Evolutionary conservation across 2,888 invertebrate genomes (phyloP), one percentile per base, ranked within the genome.

Genomic region (Apeira syringaria): DNA sequence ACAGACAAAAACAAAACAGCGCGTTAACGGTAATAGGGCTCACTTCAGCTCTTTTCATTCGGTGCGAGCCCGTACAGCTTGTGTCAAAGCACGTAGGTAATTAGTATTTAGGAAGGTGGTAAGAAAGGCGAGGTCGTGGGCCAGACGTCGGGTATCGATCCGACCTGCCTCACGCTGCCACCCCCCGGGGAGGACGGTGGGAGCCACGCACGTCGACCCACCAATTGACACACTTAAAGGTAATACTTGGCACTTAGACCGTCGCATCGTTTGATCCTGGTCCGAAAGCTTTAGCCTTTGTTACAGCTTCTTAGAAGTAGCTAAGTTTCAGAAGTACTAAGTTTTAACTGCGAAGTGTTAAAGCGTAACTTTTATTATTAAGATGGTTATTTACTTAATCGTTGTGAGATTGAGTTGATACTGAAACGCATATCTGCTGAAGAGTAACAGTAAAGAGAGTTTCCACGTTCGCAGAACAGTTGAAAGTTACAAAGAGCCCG

Each of bases 111-210:
- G 89, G 88, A 88, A 89, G 88, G 88, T 88, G 87, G 88, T 87
- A 89, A 88, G 88, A 87, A 88, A 86, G 82, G 86, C 77, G 87
- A 87, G 88, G 87, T 87, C 86, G 87, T 80, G 84, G 86, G 87
- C 91, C 91, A 92, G 92, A 92, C 92, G 92, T 90, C 90, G 91
- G 87, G 90, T 92, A 92, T 92, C 92, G 92, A 92, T 92, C 91
- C 90, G 91, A 91, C 92, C 91, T 86, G 79, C 87, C 88, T 83
- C 87, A 84, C 86, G 76, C 75, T 72, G 64, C 75, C 76, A 64
- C 75, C 75, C 60, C 51, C 59, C 60, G 55, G 55, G 68, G 65
- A 58, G 73, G 67, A 64, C 55, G 73, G 71, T 45, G 76, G 79
- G 80, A 69, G 77, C 76, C 80, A 88, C 88, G 87, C 89, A 86